Percentiles rank a stretch among this genome's conserved stretches.
Evolutionary conservation across 2,797 vertebrate genomes (phyloP).

Genomic region (Rhinophrynus dorsalis): DNA sequence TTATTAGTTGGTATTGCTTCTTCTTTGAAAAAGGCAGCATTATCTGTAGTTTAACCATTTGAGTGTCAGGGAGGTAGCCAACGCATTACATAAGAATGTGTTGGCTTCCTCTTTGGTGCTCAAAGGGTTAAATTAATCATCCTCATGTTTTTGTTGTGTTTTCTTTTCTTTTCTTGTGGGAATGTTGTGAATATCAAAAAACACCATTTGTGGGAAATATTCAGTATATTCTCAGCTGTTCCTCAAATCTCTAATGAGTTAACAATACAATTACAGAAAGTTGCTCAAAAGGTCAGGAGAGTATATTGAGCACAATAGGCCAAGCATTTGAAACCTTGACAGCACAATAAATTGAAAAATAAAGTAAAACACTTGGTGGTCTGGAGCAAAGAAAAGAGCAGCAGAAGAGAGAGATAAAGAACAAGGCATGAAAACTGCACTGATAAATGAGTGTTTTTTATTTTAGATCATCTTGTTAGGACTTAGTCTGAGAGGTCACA

Average conservation of each 20-base stretch:
- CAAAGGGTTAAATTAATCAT: no score
- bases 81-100: no score
- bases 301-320: conserved; percentile 76
- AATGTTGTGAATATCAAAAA: conserved; percentile 50
- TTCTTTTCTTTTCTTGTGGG: no score
- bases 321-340: conserved; percentile 84
- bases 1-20: no score
- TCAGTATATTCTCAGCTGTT: conserved; percentile 69
- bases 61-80: no score
- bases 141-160: no score
- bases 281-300: conserved; percentile 73
- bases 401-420: conserved; percentile 64
- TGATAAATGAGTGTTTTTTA: conserved; percentile 59
- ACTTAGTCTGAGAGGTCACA: conserved; percentile 63
- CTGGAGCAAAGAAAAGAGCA: conserved; percentile 69
- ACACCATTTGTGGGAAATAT: conserved; percentile 80
- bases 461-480: conserved; percentile 68
- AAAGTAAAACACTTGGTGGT: conserved; percentile 76
- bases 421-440: conserved; percentile 58
- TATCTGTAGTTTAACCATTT: no score
- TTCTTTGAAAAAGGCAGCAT: no score
- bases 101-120: no score
- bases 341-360: conserved; percentile 85
- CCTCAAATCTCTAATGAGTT: conserved; percentile 73
- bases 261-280: conserved; percentile 80